A percentile compares a stretch with the other conserved stretches of the same genome.
Evolutionary conservation across 1,140 invertebrate species (phyloP).

Genomic region (Drosophila baimaii): DNA sequence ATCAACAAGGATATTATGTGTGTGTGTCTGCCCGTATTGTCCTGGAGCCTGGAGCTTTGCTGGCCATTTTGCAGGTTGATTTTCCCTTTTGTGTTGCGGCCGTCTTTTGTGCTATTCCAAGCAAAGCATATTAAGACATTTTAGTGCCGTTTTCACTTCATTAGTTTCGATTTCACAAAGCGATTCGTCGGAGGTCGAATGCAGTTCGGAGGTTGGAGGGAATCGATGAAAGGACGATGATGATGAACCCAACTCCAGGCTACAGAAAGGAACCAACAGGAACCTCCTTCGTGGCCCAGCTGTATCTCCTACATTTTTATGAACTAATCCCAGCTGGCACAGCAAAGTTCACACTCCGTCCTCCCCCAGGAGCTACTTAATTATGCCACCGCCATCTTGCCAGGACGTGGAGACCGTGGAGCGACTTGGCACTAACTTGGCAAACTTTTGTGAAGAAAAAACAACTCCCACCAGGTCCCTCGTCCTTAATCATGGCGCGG

Average conservation of each 20-base stretch:
- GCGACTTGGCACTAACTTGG: constrained; percentile 43
- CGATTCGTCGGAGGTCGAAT: neutral
- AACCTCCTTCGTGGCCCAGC: neutral
- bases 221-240: constrained; percentile 15
- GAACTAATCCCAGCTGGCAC: constrained; percentile 41
- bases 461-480: constrained; percentile 28
- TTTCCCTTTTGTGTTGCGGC: constrained; percentile 24
- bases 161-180: constrained; percentile 76
- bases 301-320: constrained; percentile 28
- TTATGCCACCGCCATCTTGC: constrained; percentile 58
- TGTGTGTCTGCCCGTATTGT: constrained; percentile 17
- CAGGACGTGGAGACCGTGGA: constrained; percentile 12
- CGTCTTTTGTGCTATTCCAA: constrained; percentile 4
- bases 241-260: neutral
- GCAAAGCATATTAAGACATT: constrained; percentile 76
- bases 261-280: neutral
- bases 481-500: constrained; percentile 73
- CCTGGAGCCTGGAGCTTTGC: constrained; percentile 9
- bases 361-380: constrained; percentile 58
- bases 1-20: constrained; percentile 82
- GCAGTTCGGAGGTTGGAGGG: neutral
- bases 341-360: constrained; percentile 65
- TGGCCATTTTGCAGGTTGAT: constrained; percentile 71
- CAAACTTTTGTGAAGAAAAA: constrained; percentile 62
- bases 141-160: constrained; percentile 84